Evolutionary conservation across 1,140 invertebrate species (phyloP).

Genomic region (Drosophila seguyi): DNA sequence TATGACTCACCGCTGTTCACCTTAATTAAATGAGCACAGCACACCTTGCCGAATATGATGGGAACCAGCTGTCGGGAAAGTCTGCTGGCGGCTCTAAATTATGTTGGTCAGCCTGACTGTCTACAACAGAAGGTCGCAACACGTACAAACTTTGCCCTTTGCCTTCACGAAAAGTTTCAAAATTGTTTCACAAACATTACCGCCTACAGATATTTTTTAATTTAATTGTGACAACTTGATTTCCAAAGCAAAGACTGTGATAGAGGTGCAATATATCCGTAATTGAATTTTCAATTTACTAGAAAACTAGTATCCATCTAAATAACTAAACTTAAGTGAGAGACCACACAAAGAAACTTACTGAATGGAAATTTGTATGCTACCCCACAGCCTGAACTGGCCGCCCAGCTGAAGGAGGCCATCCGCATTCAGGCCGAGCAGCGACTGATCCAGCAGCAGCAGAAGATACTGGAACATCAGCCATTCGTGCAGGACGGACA

Average conservation of each 20-base stretch:
- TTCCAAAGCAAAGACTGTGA: background rate
- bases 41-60: constrained; percentile 33
- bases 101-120: constrained; percentile 1
- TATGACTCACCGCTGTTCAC: constrained; percentile 49
- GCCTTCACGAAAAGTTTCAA: background rate
- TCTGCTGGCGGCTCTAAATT: constrained; percentile 40
- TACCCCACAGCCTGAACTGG: constrained; percentile 62
- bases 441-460: constrained; percentile 81
- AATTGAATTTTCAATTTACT: background rate
- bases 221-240: constrained; percentile 1
- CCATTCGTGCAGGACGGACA: constrained; percentile 84
- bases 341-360: background rate
- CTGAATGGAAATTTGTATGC: too few relatives aligned
- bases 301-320: background rate
- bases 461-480: constrained; percentile 83
- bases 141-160: constrained; percentile 19
- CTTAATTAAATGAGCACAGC: constrained; percentile 67
- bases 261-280: background rate
- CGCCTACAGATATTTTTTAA: constrained; percentile 5
- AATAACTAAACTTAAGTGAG: background rate
- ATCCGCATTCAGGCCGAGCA: constrained; percentile 85
- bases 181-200: constrained; percentile 12
- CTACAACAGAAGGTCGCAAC: constrained; percentile 22
- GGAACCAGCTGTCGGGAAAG: constrained; percentile 59
- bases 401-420: constrained; percentile 83